Conservation (phyloP, 1,140 invertebrate species). For the Drosophila lacteicornis region DNA sequence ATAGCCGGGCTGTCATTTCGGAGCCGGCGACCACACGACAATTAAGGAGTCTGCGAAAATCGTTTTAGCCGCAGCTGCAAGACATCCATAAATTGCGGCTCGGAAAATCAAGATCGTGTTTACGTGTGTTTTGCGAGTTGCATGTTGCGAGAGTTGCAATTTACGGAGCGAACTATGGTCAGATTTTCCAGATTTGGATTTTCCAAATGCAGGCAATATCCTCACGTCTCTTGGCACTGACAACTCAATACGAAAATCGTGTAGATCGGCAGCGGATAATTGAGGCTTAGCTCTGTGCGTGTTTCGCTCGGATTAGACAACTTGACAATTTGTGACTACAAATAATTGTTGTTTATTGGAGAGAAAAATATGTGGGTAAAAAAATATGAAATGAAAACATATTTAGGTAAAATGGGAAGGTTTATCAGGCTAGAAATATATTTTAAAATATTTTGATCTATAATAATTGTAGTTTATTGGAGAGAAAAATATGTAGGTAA, state of each 20-base stretch:
- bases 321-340: constrained; percentile 26
- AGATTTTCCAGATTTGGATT: constrained; percentile 20
- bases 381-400: neutral
- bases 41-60: constrained; percentile 45
- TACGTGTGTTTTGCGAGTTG: constrained; percentile 15
- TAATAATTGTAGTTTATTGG: too few species aligned
- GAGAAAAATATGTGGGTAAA: neutral
- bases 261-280: constrained; percentile 37
- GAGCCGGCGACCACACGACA: neutral
- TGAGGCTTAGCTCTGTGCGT: constrained; percentile 26
- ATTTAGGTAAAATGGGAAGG: neutral
- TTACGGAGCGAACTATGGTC: constrained; percentile 40
- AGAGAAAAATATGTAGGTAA: too few species aligned
- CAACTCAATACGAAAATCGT: constrained; percentile 48
- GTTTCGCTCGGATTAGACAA: constrained; percentile 11
- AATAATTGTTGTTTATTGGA: constrained; percentile 22
- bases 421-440: neutral
- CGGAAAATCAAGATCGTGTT: constrained; percentile 39
- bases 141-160: constrained; percentile 16
- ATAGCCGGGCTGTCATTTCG: constrained; percentile 20
- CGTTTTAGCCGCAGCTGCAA: constrained; percentile 55
- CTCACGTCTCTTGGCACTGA: constrained; percentile 25
- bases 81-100: constrained; percentile 51
- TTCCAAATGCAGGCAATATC: constrained; percentile 25
- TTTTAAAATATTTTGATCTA: too few species aligned